phyloP scores from a whole-genome alignment of 2,888 invertebrate species.

The Acanthococcus lagerstroemiae region DNA sequence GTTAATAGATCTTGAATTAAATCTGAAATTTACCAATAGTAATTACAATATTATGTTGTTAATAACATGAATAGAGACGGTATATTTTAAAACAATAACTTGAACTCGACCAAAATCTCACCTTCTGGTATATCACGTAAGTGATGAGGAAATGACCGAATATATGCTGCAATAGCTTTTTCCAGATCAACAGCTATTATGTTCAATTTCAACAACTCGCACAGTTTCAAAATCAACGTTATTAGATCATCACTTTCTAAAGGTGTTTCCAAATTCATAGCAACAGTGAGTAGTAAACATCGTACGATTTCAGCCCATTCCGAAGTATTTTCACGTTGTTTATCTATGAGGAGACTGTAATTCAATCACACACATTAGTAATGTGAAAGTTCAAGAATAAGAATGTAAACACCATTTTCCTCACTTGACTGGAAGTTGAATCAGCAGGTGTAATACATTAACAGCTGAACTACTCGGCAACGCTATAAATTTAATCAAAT shows the following conservation, averaged over 20 bases:
- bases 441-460: background rate
- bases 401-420: no score
- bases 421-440: background rate
- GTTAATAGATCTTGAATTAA: background rate
- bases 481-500: conserved; percentile 1
- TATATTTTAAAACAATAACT: background rate
- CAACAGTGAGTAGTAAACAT: background rate
- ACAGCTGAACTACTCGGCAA: background rate
- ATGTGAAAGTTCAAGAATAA: no score
- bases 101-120: background rate
- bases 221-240: background rate
- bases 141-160: conserved; percentile 13
- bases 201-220: background rate
- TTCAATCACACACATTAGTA: no score
- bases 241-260: background rate
- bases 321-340: no score
- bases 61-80: background rate
- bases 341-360: no score
- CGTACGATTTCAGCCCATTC: conserved; percentile 1
- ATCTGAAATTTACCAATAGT: no score
- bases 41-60: background rate
- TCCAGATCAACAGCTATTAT: background rate
- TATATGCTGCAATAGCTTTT: background rate
- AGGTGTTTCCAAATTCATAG: background rate
- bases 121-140: background rate